Evolutionary conservation across 2,797 vertebrate genomes (phyloP).

Genomic region (Hemibagrus guttatus): DNA sequence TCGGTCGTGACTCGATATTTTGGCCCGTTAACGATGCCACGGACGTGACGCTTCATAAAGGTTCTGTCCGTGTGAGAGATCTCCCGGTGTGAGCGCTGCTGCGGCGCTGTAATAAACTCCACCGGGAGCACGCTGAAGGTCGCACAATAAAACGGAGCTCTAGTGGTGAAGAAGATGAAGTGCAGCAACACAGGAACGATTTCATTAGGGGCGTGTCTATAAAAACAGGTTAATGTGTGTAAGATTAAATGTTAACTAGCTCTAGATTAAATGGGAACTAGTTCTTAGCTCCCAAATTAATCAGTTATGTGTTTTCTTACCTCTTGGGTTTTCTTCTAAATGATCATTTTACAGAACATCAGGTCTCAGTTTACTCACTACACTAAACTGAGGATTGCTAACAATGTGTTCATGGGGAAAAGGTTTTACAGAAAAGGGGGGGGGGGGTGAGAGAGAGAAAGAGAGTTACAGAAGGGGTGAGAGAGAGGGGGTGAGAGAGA

Average conservation of each 20-base stretch:
- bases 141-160: neutral
- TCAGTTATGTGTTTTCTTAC: too few species aligned
- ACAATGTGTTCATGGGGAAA: neutral
- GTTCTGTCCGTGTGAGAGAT: too few species aligned
- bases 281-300: too few species aligned
- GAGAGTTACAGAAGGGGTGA: neutral
- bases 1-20: too few species aligned
- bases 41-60: too few species aligned
- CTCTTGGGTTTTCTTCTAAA: too few species aligned
- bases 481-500: neutral
- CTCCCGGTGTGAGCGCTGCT: too few species aligned
- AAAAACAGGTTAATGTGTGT: neutral
- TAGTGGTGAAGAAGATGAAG: neutral
- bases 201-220: neutral
- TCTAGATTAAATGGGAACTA: too few species aligned
- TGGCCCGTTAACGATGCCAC: too few species aligned
- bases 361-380: neutral
- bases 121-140: neutral
- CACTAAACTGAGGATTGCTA: too few species aligned
- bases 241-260: too few species aligned
- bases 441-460: neutral
- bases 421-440: neutral
- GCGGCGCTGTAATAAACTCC: too few species aligned
- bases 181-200: neutral
- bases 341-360: neutral